These are phyloP conservation scores for Hyles euphorbiae DNA, from an alignment of 1,140 invertebrate genomes.

Conservation along the genomic window DNA sequence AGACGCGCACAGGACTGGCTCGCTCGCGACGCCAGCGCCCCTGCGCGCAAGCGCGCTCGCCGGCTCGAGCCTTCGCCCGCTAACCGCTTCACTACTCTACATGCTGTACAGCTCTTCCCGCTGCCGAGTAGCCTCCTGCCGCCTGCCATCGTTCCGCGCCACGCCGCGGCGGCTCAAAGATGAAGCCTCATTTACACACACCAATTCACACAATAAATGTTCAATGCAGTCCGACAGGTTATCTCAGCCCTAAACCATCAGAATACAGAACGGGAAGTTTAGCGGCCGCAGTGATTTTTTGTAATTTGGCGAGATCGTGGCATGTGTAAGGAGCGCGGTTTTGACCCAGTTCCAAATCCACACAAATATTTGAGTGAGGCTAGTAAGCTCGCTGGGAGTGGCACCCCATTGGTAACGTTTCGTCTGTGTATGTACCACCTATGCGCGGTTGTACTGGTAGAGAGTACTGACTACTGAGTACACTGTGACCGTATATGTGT, in stretches of 20 bases:
- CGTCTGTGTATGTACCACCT: too few species aligned
- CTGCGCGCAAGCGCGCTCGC: constrained; percentile 34
- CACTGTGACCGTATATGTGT: too few species aligned
- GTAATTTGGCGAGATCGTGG: constrained; percentile 15
- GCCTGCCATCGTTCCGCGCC: too few species aligned
- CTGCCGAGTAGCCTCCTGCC: too few species aligned
- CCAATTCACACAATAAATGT: constrained; percentile 31
- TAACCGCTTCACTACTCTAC: not conserved
- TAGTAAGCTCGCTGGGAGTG: constrained; percentile 35
- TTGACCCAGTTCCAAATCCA: constrained; percentile 48
- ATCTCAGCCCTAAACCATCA: constrained; percentile 16
- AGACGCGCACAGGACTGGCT: constrained; percentile 56
- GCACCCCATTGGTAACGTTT: constrained; percentile 28
- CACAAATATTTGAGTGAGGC: constrained; percentile 47
- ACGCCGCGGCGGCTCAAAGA: constrained; percentile 30
- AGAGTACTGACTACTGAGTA: too few species aligned
- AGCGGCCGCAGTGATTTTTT: constrained; percentile 9
- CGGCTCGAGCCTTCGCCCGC: constrained; percentile 25
- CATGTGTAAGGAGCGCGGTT: constrained; percentile 18
- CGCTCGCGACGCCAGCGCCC: constrained; percentile 53
- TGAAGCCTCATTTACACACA: constrained; percentile 49
- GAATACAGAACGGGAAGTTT: constrained; percentile 14
- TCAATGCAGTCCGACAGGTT: constrained; percentile 24
- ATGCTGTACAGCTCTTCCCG: not conserved
- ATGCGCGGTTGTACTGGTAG: too few species aligned